Conservation (phyloP, 2,888 invertebrate species). For the Buathra laborator region DNA sequence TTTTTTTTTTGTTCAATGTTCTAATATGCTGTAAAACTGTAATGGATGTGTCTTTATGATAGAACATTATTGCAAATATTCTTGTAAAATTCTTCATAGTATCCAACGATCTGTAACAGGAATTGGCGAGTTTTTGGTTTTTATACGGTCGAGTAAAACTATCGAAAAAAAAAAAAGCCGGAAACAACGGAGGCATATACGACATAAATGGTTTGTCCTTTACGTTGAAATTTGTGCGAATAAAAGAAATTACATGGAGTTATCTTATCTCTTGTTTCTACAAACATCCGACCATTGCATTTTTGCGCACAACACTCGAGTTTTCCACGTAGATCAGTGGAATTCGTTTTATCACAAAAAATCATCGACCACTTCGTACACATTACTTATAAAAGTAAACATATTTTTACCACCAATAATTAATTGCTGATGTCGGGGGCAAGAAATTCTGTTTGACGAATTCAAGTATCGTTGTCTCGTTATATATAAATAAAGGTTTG, state of each 20-base stretch:
- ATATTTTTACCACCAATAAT: no score
- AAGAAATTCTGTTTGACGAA: no score
- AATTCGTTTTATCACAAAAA: no score
- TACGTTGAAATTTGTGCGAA: conserved; percentile 56
- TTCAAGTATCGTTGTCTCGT: no score
- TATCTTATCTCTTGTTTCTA: not conserved
- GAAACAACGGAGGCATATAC: conserved; percentile 44
- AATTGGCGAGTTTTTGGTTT: conserved; percentile 30
- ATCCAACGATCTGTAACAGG: conserved; percentile 9
- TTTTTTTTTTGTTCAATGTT: not conserved
- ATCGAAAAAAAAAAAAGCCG: conserved; percentile 24
- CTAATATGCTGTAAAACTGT: conserved; percentile 26
- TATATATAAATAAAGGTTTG: no score
- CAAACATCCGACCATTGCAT: not conserved
- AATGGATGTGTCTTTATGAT: conserved; percentile 10
- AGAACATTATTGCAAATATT: conserved; percentile 6
- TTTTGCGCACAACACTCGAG: no score
- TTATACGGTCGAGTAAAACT: conserved; percentile 22
- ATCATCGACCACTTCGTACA: no score
- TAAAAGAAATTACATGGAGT: conserved; percentile 49
- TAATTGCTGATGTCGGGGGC: no score
- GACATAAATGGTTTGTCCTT: conserved; percentile 34
- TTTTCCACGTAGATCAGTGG: no score
- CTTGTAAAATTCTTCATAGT: conserved; percentile 16
- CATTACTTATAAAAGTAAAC: no score